These are phyloP conservation scores for Dromius quadrimaculatus DNA, from an alignment of 2,888 invertebrate species.

Conservation along the genomic window DNA sequence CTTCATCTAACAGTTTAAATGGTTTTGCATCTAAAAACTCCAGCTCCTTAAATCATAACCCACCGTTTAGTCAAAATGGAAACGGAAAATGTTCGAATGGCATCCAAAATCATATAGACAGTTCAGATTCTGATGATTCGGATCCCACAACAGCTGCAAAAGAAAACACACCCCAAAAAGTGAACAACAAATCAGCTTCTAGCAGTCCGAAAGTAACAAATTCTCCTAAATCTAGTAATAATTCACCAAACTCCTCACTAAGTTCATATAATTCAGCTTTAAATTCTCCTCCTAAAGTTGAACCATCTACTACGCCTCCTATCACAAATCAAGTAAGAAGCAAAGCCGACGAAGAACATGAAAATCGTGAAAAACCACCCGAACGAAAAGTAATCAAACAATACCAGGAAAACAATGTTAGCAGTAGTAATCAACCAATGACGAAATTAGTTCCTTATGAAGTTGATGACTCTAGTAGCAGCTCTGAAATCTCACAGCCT, in stretches of 20 bases:
- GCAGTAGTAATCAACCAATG: conserved; percentile 21
- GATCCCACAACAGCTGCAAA: not conserved
- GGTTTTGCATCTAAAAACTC: conserved; percentile 56
- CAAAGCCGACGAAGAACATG: conserved; percentile 48
- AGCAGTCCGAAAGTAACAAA: not conserved
- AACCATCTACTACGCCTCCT: conserved; percentile 2
- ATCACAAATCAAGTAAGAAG: not conserved
- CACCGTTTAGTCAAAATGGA: conserved; percentile 34
- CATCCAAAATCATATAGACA: conserved; percentile 10
- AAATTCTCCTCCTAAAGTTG: conserved; percentile 29
- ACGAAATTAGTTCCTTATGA: conserved; percentile 65
- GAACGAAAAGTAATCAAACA: conserved; percentile 9
- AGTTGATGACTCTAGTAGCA: conserved; percentile 63
- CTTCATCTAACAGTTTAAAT: conserved; percentile 59
- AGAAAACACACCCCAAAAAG: conserved; percentile 16
- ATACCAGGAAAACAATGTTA: conserved; percentile 32
- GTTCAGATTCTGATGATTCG: conserved; percentile 28
- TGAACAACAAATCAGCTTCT: conserved; percentile 13
- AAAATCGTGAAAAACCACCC: not conserved
- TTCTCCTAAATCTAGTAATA: conserved; percentile 34
- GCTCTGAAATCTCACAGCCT: conserved; percentile 62
- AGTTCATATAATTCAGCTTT: conserved; percentile 40
- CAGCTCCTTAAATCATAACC: conserved; percentile 25
- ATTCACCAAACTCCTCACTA: conserved; percentile 24
- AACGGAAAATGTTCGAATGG: conserved; percentile 42